Evolutionary conservation across 2,888 invertebrate genomes (phyloP), one percentile per base, ranked within the genome.

Genomic region (Eustalomyia histrio): DNA sequence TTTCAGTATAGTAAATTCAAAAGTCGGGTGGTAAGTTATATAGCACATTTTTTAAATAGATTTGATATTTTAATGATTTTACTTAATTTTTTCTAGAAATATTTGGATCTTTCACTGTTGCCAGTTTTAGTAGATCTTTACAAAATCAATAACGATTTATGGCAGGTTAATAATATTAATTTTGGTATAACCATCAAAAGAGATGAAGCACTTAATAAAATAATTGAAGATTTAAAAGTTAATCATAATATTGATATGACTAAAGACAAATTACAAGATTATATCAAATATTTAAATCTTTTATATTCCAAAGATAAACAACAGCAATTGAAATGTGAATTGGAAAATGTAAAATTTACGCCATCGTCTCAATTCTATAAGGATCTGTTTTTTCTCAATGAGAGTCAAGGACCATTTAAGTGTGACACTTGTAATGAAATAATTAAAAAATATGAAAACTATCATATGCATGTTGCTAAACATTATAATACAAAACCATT

Each of bases 141-240:
- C 58, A 76, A 63, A 50, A 80, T 71, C 12, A 43, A 65, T 33
- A 76, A 80, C 7, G 43, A 76, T 50, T 43, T 80, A 12, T 80
- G 80, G 80, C 80, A 76, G 43, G 76, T 80, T 16, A 80, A 80
- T 43, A 75, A 76, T 60, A 76, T 76, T n/a, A 67, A 61, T 17
- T 80, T 76, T 71, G 80, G 76, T 6, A 55, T 80, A 16, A 18
- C 52, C 16, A 16, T 61, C 9, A 80, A 72, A 52, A 80, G 61
- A 63, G 63, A 61, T 18, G 80, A 80, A 80, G 71, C 55, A 16
- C 57, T 80, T 61, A 55, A 18, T 12, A 67, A 71, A 67, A 80
- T 80, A 47, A 58, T 76, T 18, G 71, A 76, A 9, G 80, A 80
- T 61, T 50, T 80, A 1, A 80, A 80, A 67, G 1, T 33, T 6